phyloP scores from a whole-genome alignment of 2,888 invertebrate species.

The Operophtera brumata region DNA sequence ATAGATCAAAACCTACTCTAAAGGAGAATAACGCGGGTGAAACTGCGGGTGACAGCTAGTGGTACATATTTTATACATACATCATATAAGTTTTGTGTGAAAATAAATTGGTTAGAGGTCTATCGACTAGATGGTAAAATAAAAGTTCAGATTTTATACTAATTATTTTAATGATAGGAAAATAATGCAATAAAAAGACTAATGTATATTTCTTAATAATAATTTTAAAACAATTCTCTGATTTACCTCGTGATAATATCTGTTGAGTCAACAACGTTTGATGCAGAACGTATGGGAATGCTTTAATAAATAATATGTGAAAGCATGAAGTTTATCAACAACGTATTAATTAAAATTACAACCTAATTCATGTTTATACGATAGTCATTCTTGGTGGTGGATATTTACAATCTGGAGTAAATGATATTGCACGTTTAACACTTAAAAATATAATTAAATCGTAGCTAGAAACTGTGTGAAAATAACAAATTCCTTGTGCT shows the following conservation, averaged over 20 bases:
- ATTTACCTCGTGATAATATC: constrained; percentile 51
- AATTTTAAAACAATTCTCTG: constrained; percentile 63
- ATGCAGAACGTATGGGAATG: constrained; percentile 67
- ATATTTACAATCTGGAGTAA: constrained; percentile 65
- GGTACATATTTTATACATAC: too few species aligned
- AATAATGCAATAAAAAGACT: constrained; percentile 78
- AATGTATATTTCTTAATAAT: constrained; percentile 71
- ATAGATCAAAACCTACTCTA: too few species aligned
- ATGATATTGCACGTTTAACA: constrained; percentile 76
- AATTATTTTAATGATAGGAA: constrained; percentile 72
- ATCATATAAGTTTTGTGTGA: too few species aligned
- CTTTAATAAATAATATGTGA: constrained; percentile 66
- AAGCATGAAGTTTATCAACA: constrained; percentile 47
- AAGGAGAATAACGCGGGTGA: too few species aligned
- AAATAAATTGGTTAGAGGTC: too few species aligned
- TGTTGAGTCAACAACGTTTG: constrained; percentile 49
- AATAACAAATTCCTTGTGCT: constrained; percentile 48
- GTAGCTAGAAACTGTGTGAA: constrained; percentile 50
- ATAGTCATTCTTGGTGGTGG: constrained; percentile 45
- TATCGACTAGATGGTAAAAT: background rate
- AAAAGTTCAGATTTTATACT: constrained; percentile 35
- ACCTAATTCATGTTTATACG: constrained; percentile 45
- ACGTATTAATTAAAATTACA: constrained; percentile 46
- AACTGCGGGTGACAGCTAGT: too few species aligned
- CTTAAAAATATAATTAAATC: constrained; percentile 71